A percentile compares a stretch with the other conserved stretches of the same genome.
Evolutionary conservation across 2,113 vertebrate genomes (phyloP).

Genomic region (Gallinago undulata): DNA sequence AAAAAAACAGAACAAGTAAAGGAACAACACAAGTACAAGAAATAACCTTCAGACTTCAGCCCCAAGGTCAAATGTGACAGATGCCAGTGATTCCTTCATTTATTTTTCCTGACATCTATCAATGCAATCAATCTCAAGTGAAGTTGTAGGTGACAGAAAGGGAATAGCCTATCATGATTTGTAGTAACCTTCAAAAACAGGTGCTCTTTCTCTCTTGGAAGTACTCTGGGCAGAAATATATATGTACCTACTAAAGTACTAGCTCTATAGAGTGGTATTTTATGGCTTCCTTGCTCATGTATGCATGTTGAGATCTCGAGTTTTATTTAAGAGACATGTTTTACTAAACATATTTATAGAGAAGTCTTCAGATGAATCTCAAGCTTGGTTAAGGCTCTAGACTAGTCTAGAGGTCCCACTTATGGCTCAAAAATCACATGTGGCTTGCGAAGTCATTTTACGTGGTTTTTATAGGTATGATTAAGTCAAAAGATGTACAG

Average conservation of each 20-base stretch:
- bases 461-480: not conserved
- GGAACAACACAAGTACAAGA: not conserved
- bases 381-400: not conserved
- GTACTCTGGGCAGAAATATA: not conserved
- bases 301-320: not conserved
- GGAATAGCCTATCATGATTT: slow-evolving; percentile 68
- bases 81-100: slow-evolving; percentile 50
- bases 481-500: not conserved
- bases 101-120: slow-evolving; percentile 67
- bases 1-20: not conserved
- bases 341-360: not conserved
- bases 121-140: slow-evolving; percentile 61
- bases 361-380: not conserved
- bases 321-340: not conserved
- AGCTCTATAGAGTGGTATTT: not conserved
- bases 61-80: slow-evolving; percentile 70
- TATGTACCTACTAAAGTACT: not conserved
- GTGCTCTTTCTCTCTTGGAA: slow-evolving; percentile 28
- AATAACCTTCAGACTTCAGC: slow-evolving; percentile 57
- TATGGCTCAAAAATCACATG: not conserved
- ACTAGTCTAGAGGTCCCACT: not conserved
- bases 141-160: slow-evolving; percentile 65
- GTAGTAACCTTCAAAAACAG: slow-evolving; percentile 67
- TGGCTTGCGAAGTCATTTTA: not conserved
- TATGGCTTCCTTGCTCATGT: not conserved